Conservation (phyloP, 2,113 vertebrate species). For the Macquaria australasica region DNA sequence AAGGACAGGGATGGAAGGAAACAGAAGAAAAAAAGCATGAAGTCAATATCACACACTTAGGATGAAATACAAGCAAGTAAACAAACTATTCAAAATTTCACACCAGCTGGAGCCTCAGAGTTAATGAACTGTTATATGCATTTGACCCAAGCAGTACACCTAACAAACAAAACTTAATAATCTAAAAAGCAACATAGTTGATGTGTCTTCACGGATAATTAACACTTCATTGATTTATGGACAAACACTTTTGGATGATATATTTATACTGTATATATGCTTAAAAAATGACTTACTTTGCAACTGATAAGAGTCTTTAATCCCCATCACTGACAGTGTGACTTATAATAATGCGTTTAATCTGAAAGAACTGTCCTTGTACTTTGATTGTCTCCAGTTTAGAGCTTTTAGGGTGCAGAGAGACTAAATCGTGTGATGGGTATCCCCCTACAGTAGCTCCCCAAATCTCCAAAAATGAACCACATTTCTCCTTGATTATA, state of each 20-base stretch:
- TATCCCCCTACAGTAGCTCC: not conserved
- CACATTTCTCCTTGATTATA: slow-evolving; percentile 39
- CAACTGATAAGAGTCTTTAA: not conserved
- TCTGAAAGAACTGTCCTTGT: not conserved
- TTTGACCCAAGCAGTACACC: slow-evolving; percentile 23
- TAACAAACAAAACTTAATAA: slow-evolving; percentile 25
- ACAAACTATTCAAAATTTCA: slow-evolving; percentile 23
- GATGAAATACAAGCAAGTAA: slow-evolving; percentile 20
- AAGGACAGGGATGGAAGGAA: not conserved
- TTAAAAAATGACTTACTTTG: not conserved
- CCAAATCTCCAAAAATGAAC: slow-evolving; percentile 29
- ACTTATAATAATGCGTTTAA: not conserved
- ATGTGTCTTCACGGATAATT: not conserved
- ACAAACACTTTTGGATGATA: not conserved
- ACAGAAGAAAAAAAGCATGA: not conserved
- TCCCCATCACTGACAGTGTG: not conserved
- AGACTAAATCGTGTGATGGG: not conserved
- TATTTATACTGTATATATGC: not conserved
- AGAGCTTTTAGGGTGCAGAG: slow-evolving; percentile 26
- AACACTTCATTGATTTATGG: not conserved
- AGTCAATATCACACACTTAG: slow-evolving; percentile 26
- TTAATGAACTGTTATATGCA: slow-evolving; percentile 40
- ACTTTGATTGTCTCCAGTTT: slow-evolving; percentile 14
- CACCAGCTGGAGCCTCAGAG: not conserved
- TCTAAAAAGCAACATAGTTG: not conserved